A percentile compares a stretch with the other conserved stretches of the same genome.
phyloP scores from a whole-genome alignment of 2,888 invertebrate species.

The Nesidiocoris tenuis region DNA sequence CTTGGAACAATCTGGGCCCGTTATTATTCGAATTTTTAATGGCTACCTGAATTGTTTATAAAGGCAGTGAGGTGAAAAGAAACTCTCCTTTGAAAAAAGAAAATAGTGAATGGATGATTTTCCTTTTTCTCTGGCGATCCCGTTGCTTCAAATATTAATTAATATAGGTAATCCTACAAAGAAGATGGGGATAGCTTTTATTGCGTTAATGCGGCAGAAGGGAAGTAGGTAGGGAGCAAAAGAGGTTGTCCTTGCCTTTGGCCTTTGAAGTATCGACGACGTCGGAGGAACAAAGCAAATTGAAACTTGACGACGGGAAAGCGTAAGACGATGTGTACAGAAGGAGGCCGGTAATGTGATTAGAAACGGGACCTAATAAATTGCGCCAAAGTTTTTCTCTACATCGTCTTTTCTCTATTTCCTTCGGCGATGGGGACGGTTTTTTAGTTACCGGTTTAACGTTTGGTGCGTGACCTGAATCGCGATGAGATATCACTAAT shows the following conservation, averaged over 20 bases:
- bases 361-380: conserved; percentile 7
- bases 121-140: background rate
- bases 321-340: background rate
- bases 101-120: no score
- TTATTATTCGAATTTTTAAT: no score
- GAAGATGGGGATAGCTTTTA: conserved; percentile 7
- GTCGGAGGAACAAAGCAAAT: conserved; percentile 2
- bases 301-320: background rate
- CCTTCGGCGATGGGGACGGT: background rate
- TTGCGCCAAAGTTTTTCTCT: conserved; percentile 3
- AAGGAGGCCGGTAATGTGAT: conserved; percentile 13
- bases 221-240: background rate
- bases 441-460: background rate
- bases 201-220: conserved; percentile 1
- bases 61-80: no score
- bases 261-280: background rate
- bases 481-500: background rate
- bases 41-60: no score
- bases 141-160: conserved; percentile 1
- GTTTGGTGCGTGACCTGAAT: background rate
- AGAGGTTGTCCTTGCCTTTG: background rate
- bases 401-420: background rate
- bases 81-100: no score
- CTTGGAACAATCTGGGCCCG: no score
- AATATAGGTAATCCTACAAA: conserved; percentile 6